Conservation (phyloP, 1,140 invertebrate genomes). For the Temnothorax longispinosus region DNA sequence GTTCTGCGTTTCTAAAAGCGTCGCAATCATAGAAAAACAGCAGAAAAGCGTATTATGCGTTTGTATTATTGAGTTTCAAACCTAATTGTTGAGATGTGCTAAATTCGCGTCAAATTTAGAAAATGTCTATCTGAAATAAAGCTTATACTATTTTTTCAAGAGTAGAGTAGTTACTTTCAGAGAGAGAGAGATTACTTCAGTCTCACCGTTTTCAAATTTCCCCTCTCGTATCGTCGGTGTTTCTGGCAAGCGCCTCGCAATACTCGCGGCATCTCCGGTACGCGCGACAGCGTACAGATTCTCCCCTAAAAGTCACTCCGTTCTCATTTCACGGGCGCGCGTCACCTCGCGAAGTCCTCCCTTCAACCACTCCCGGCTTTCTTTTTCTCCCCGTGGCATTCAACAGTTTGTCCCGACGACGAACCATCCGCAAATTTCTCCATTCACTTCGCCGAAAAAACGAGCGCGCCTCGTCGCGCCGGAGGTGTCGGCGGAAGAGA, state of each 20-base stretch:
- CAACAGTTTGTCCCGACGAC: constrained; percentile 70
- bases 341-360: constrained; percentile 38
- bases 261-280: constrained; percentile 28
- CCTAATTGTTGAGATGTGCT: background rate
- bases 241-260: constrained; percentile 41
- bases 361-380: constrained; percentile 44
- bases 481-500: constrained; percentile 6
- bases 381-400: constrained; percentile 63
- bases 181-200: background rate
- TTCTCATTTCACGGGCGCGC: constrained; percentile 57
- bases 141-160: background rate
- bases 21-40: background rate
- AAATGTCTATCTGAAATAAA: background rate
- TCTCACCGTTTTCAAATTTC: background rate
- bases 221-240: constrained; percentile 29
- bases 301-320: constrained; percentile 23
- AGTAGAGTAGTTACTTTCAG: no score
- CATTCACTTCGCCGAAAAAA: constrained; percentile 64
- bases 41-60: no score
- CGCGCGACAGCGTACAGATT: constrained; percentile 32
- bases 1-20: background rate
- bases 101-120: background rate
- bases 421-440: constrained; percentile 52
- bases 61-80: background rate
- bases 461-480: constrained; percentile 2